Conservation (phyloP, 2,888 invertebrate genomes). For the Eulithis prunata region DNA sequence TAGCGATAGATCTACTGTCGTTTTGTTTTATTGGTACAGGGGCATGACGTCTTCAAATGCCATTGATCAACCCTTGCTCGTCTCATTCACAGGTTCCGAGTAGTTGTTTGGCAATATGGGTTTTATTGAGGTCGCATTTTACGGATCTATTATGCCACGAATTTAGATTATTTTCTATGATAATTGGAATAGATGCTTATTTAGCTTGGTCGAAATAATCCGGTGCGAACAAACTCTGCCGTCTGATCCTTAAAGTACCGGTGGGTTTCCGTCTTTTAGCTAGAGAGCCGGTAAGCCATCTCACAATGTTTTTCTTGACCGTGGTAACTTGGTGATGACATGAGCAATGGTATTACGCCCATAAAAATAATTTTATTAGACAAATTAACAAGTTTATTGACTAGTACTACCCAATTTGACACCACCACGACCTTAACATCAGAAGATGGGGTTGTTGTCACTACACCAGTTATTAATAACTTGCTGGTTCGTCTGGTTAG, state of each 20-base stretch:
- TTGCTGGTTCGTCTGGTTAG: not conserved
- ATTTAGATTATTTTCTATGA: slow-evolving; percentile 27
- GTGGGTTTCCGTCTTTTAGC: too few species aligned
- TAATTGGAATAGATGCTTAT: not conserved
- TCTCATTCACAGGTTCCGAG: slow-evolving; percentile 71
- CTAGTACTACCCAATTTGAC: too few species aligned
- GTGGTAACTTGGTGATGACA: too few species aligned
- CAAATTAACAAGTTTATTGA: too few species aligned
- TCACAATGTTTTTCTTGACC: too few species aligned
- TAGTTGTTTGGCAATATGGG: slow-evolving; percentile 73
- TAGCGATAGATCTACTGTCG: slow-evolving; percentile 36
- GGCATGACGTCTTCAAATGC: slow-evolving; percentile 67
- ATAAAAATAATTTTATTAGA: too few species aligned
- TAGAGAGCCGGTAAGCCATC: too few species aligned
- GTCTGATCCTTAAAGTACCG: not conserved
- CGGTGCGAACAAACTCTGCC: not conserved
- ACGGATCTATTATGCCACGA: slow-evolving; percentile 61
- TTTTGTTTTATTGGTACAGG: slow-evolving; percentile 58
- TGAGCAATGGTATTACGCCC: too few species aligned
- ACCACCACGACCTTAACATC: too few species aligned
- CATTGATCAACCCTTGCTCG: slow-evolving; percentile 79
- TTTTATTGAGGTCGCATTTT: slow-evolving; percentile 68
- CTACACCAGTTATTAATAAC: too few species aligned
- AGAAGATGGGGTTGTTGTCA: too few species aligned
- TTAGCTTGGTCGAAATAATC: not conserved